Evolutionary conservation across 2,797 vertebrate genomes (phyloP).

Genomic region (Fistularia tabacaria): DNA sequence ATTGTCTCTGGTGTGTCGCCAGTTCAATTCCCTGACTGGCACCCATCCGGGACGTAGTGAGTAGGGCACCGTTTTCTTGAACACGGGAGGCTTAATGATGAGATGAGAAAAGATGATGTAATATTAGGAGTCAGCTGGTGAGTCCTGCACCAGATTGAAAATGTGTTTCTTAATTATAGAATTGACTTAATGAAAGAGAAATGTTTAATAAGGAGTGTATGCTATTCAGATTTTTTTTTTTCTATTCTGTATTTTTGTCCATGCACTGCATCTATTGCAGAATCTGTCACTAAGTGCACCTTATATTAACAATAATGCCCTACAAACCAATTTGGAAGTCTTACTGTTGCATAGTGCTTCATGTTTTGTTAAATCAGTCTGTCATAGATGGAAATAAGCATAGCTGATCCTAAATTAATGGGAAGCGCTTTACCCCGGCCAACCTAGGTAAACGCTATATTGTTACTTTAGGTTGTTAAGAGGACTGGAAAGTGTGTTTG

Average conservation of each 20-base stretch:
- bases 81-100: constrained; percentile 40
- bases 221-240: constrained; percentile 52
- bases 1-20: constrained; percentile 47
- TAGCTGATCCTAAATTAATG: constrained; percentile 14
- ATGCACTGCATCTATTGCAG: constrained; percentile 3
- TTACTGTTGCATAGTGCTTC: not conserved
- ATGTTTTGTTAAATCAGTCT: not conserved
- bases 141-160: constrained; percentile 63
- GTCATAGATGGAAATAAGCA: constrained; percentile 4
- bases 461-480: constrained; percentile 23
- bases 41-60: constrained; percentile 57
- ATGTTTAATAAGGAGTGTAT: constrained; percentile 68
- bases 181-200: constrained; percentile 67
- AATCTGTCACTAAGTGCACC: not conserved
- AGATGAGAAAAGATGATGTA: constrained; percentile 62
- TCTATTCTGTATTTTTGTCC: constrained; percentile 15
- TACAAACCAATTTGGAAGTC: too few relatives aligned
- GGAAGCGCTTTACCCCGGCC: not conserved
- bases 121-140: constrained; percentile 53
- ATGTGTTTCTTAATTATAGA: constrained; percentile 53
- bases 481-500: constrained; percentile 7
- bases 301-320: too few relatives aligned
- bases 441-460: constrained; percentile 6
- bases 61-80: constrained; percentile 34
- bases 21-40: constrained; percentile 67